Percentiles rank a stretch among this genome's conserved stretches.
Conservation (phyloP, 2,888 invertebrate genomes). For the Nomada goodeniana region DNA sequence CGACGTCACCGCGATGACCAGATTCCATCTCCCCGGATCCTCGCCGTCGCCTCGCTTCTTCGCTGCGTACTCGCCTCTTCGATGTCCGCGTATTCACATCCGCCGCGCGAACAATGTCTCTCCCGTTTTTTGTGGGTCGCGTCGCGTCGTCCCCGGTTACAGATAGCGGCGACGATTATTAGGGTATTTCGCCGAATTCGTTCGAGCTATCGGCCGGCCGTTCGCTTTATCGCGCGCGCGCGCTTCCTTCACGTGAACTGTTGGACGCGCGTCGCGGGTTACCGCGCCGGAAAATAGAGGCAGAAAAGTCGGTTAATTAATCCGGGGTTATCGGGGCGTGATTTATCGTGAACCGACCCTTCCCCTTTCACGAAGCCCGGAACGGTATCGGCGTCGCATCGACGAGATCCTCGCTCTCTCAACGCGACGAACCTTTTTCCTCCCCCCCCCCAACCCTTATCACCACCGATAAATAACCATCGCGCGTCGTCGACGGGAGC, state of each 20-base stretch:
- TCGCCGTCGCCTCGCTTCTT: background rate
- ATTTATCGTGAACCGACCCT: conserved; percentile 55
- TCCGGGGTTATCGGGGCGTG: conserved; percentile 58
- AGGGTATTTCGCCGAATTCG: conserved; percentile 26
- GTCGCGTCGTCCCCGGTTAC: no score
- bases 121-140: background rate
- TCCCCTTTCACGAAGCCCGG: conserved; percentile 21
- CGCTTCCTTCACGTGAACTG: conserved; percentile 32
- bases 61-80: background rate
- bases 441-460: no score
- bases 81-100: conserved; percentile 32
- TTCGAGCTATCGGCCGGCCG: conserved; percentile 11
- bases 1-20: conserved; percentile 50
- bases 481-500: conserved; percentile 15
- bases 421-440: conserved; percentile 12
- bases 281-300: background rate
- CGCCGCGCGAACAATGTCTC: conserved; percentile 17
- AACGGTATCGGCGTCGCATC: conserved; percentile 37
- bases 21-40: conserved; percentile 53
- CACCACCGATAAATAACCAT: conserved; percentile 40
- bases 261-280: conserved; percentile 32
- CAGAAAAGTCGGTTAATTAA: conserved; percentile 52
- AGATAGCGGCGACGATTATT: background rate
- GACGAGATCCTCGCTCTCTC: conserved; percentile 46
- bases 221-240: conserved; percentile 38